Percentiles rank a stretch among this genome's conserved stretches.
These are phyloP conservation scores for Neogobius melanostomus DNA, from an alignment of 2,113 vertebrate genomes.

Conservation along the genomic window DNA sequence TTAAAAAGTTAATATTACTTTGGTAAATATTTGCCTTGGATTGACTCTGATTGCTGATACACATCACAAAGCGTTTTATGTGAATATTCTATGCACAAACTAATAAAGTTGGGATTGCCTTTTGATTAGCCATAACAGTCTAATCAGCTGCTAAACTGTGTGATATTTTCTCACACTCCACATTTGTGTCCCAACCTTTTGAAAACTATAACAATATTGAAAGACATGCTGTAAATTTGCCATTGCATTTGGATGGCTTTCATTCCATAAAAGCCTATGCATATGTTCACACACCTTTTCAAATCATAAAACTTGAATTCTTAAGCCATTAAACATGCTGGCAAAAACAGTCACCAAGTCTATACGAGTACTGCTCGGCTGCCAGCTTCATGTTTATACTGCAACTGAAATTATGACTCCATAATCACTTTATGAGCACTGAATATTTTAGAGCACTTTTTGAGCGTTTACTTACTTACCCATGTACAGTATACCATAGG, in stretches of 20 bases:
- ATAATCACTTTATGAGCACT: not conserved
- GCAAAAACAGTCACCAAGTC: slow-evolving; percentile 6
- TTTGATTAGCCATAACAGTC: too few species aligned
- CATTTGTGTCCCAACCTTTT: not conserved
- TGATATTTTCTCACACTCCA: not conserved
- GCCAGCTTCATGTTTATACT: slow-evolving; percentile 34
- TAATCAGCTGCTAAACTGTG: not conserved
- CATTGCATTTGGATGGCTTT: not conserved
- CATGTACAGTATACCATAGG: too few species aligned
- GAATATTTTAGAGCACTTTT: not conserved
- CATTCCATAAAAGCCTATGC: not conserved
- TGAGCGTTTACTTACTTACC: too few species aligned
- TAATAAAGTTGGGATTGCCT: too few species aligned
- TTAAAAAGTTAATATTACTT: too few species aligned
- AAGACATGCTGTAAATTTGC: not conserved
- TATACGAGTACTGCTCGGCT: slow-evolving; percentile 25
- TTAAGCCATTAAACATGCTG: slow-evolving; percentile 23
- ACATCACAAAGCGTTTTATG: too few species aligned
- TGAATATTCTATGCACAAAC: too few species aligned
- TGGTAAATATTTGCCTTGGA: too few species aligned
- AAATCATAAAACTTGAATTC: slow-evolving; percentile 24
- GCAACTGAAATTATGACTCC: not conserved
- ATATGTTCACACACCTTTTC: not conserved
- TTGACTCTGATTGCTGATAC: too few species aligned
- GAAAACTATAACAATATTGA: not conserved